phyloP scores from a whole-genome alignment of 2,113 vertebrate species.

The Pyxicephalus adspersus region DNA sequence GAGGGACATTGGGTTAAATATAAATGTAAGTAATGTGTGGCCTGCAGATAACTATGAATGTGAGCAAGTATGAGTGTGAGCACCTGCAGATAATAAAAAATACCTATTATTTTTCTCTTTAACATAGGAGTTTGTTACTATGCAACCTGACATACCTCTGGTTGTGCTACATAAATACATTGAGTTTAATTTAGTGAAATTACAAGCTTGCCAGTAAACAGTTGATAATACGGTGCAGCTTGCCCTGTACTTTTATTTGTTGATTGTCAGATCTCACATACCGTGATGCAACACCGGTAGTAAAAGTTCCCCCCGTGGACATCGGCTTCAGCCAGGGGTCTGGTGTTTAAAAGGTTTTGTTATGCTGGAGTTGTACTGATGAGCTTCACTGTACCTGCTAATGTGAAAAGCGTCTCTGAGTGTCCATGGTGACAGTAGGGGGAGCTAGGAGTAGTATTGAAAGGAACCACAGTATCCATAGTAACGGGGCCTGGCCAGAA shows the following conservation, averaged over 20 bases:
- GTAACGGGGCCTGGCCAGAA: constrained; percentile 32
- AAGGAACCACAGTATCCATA: constrained; percentile 34
- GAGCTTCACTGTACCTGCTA: not conserved
- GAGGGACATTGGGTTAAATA: too few species aligned
- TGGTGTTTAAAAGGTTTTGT: not conserved
- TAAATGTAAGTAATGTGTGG: too few species aligned
- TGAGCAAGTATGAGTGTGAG: too few species aligned
- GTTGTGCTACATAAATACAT: too few species aligned
- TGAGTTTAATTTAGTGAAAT: too few species aligned
- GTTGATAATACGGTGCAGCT: too few species aligned
- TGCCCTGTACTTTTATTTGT: too few species aligned
- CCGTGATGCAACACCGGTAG: not conserved
- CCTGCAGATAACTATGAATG: too few species aligned
- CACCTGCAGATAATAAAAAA: too few species aligned
- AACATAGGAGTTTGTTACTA: not conserved
- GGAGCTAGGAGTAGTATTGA: not conserved
- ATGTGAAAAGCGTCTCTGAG: constrained; percentile 8
- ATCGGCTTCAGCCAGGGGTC: not conserved
- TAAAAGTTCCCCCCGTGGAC: not conserved
- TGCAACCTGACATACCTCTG: not conserved
- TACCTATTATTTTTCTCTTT: too few species aligned
- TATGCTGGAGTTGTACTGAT: not conserved
- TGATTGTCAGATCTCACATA: not conserved
- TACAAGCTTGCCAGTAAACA: too few species aligned
- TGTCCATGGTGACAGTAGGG: constrained; percentile 37